Conservation (phyloP, 1,140 invertebrate genomes). For the Chlorops oryzae region DNA sequence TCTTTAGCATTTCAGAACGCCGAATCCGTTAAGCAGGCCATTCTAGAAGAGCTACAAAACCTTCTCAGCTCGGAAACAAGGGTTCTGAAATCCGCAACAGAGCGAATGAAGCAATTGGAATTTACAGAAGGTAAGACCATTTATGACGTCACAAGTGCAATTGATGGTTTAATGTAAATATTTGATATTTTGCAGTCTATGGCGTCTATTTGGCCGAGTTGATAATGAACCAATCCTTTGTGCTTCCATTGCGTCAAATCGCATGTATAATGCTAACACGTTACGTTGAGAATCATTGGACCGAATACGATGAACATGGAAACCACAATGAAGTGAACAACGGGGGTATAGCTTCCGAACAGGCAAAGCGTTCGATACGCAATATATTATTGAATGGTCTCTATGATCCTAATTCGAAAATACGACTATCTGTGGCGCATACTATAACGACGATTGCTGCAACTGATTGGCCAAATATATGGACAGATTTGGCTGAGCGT, state of each 20-base stretch:
- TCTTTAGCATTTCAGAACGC: conserved; percentile 39
- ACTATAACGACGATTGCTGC: conserved; percentile 69
- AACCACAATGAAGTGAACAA: conserved; percentile 7
- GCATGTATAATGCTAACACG: conserved; percentile 69
- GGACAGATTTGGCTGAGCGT: conserved; percentile 68
- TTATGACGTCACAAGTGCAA: not conserved
- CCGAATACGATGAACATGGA: conserved; percentile 48
- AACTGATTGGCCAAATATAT: conserved; percentile 74
- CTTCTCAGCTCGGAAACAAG: conserved; percentile 35
- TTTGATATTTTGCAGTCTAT: conserved; percentile 56
- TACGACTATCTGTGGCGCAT: conserved; percentile 65
- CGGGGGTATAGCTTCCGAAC: conserved; percentile 54
- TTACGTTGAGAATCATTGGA: conserved; percentile 72
- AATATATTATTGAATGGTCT: conserved; percentile 63
- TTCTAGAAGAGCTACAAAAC: conserved; percentile 44
- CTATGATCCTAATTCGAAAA: conserved; percentile 66
- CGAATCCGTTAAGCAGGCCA: conserved; percentile 41
- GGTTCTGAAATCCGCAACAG: conserved; percentile 33
- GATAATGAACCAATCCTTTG: conserved; percentile 62
- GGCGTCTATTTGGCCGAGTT: conserved; percentile 68
- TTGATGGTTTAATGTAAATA: not conserved
- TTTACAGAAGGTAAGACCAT: conserved; percentile 40
- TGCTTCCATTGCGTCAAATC: conserved; percentile 61
- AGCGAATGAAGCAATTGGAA: conserved; percentile 40
- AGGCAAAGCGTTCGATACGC: conserved; percentile 59